phyloP scores from a whole-genome alignment of 2,113 vertebrate genomes.

The Spizaetus ornatus region DNA sequence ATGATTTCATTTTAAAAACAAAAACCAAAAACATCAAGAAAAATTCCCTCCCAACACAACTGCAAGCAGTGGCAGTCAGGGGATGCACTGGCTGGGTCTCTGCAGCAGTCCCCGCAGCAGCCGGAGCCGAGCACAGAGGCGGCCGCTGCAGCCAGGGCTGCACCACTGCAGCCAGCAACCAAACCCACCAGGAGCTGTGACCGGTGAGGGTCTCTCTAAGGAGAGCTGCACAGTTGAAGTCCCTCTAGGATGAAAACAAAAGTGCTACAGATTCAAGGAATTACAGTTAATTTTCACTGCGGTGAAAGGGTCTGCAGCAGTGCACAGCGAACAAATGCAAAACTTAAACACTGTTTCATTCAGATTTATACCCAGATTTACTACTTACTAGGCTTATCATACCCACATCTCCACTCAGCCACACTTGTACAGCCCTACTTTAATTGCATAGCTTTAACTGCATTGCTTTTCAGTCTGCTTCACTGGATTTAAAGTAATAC shows the following conservation, averaged over 20 bases:
- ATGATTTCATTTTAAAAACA: background rate
- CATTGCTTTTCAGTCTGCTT: background rate
- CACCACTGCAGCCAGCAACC: background rate
- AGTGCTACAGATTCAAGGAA: background rate
- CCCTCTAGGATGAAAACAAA: background rate
- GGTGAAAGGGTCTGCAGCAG: background rate
- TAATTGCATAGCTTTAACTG: background rate
- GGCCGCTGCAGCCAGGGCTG: background rate
- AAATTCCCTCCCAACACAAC: background rate
- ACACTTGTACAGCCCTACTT: background rate
- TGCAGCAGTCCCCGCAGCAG: background rate
- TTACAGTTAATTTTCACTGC: background rate
- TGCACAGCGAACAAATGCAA: background rate
- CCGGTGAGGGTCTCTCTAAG: background rate
- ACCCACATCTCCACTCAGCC: background rate
- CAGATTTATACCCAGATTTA: background rate
- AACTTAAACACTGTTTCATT: background rate
- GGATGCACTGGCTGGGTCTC: rapidly evolving
- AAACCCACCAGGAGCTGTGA: background rate
- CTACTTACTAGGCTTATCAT: background rate
- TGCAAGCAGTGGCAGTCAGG: rapidly evolving
- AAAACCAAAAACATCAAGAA: background rate
- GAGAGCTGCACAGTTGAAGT: background rate
- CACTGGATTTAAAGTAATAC: background rate
- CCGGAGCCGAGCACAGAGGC: background rate